Evolutionary conservation across 2,888 invertebrate genomes (phyloP), one percentile per base, ranked within the genome.

Genomic region (Amorpha juglandis): DNA sequence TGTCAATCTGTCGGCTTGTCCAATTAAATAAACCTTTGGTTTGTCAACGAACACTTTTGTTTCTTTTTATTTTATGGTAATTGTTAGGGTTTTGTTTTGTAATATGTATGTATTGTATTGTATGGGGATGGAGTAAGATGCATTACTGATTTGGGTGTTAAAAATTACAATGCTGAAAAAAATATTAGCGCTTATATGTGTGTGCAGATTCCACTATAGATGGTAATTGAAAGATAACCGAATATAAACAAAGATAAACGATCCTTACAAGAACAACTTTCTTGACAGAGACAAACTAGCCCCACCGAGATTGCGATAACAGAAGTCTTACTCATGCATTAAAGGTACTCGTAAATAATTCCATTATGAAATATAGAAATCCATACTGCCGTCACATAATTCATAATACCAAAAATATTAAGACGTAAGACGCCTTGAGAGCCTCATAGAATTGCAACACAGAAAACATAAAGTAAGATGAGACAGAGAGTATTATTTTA

Each of bases 1-100:
- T 90, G 90, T 90, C 91, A 87, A 87, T 86, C 84, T 80, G 70
- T 83, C 81, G 78, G 78, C 83, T 84, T 83, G 81, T 79, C 81
- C 84, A 88, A 86, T 88, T 85, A 87, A 85, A 88, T 83, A 77
- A 78, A 78, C 79, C 69, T 67, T 64, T 21, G 55, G 64, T 65
- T 65, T 65, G 64, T 65, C 58, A 58, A 38, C 64, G 35, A 65
- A 45, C 53, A 64, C 64, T 64, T 53, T 64, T 27, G n/a, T 64
- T 64, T 33, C 35, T 64, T 58, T 58, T 48, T 58, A 38, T 42
- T 27, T 58, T 19, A 38, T 58, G 42, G 58, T 58, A 67, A 63
- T 52, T 64, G 62, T 55, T 35, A 48, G 38, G 64, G 27, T 21
- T 63, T 53, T 64, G 64, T 52, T 64, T 45, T 66, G 42, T 65